phyloP scores from a whole-genome alignment of 2,113 vertebrate species.

The Lipotes vexillifer region DNA sequence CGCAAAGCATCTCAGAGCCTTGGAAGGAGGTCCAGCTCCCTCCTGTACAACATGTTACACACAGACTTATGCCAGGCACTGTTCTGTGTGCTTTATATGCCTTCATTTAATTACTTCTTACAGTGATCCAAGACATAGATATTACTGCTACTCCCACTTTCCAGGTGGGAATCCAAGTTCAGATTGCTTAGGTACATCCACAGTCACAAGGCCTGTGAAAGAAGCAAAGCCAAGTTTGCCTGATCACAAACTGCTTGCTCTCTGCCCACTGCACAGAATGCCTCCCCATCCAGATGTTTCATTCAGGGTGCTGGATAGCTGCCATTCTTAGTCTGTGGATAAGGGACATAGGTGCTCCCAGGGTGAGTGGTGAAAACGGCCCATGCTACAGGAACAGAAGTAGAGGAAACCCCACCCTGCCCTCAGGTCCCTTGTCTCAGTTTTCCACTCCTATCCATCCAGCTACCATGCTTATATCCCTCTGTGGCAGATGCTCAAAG shows the following conservation, averaged over 20 bases:
- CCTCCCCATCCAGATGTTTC: neutral
- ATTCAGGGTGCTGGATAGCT: neutral
- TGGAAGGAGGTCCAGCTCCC: neutral
- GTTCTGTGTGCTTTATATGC: neutral
- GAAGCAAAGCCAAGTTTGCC: neutral
- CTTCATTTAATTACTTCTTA: neutral
- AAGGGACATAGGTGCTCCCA: neutral
- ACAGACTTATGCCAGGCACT: neutral
- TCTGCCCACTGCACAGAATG: neutral
- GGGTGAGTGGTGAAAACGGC: neutral
- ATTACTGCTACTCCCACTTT: neutral
- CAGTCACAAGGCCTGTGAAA: neutral
- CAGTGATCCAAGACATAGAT: neutral
- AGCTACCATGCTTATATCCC: neutral
- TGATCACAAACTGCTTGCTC: neutral
- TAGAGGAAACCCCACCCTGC: neutral
- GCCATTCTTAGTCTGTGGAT: neutral
- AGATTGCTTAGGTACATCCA: neutral
- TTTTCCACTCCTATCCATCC: neutral
- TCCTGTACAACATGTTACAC: neutral
- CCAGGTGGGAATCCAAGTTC: neutral
- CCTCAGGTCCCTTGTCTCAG: neutral
- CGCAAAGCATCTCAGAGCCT: neutral
- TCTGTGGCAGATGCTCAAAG: neutral
- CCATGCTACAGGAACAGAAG: neutral